Conservation (phyloP, 1,140 invertebrate species). For the Euglossa dilemma region DNA sequence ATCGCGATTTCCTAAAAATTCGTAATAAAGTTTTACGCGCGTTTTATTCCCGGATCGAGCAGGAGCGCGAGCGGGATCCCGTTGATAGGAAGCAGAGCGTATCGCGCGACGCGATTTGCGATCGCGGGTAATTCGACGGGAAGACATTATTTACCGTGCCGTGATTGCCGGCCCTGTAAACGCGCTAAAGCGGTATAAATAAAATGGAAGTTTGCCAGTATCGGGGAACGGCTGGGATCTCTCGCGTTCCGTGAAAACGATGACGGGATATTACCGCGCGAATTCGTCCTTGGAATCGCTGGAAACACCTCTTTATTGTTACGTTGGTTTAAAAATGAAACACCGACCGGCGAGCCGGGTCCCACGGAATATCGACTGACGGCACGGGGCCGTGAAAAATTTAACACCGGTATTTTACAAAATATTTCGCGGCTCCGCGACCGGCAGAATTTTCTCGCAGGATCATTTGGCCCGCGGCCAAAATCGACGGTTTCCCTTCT, state of each 20-base stretch:
- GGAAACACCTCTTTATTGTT: slow-evolving; percentile 30
- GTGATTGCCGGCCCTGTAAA: slow-evolving; percentile 24
- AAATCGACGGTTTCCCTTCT: slow-evolving; percentile 40
- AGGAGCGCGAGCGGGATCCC: background rate
- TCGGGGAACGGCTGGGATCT: background rate
- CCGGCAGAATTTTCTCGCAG: background rate
- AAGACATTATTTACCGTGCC: slow-evolving; percentile 62
- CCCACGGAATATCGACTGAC: background rate
- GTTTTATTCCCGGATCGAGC: background rate
- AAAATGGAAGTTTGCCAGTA: slow-evolving; percentile 58
- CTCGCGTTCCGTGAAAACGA: background rate
- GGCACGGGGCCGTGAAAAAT: background rate
- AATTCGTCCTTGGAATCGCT: background rate
- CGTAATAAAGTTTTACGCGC: background rate
- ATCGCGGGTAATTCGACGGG: slow-evolving; percentile 53
- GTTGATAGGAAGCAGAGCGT: slow-evolving; percentile 27
- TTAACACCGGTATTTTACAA: background rate
- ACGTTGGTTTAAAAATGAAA: slow-evolving; percentile 18
- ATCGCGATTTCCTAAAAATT: background rate
- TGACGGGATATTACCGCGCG: slow-evolving; percentile 6
- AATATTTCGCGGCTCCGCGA: slow-evolving; percentile 13
- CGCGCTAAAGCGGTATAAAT: slow-evolving; percentile 50
- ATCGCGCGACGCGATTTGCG: slow-evolving; percentile 37
- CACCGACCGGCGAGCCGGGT: background rate
- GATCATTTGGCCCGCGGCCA: slow-evolving; percentile 46